Evolutionary conservation across 2,888 invertebrate species (phyloP).

Genomic region (Trichacis sp.): DNA sequence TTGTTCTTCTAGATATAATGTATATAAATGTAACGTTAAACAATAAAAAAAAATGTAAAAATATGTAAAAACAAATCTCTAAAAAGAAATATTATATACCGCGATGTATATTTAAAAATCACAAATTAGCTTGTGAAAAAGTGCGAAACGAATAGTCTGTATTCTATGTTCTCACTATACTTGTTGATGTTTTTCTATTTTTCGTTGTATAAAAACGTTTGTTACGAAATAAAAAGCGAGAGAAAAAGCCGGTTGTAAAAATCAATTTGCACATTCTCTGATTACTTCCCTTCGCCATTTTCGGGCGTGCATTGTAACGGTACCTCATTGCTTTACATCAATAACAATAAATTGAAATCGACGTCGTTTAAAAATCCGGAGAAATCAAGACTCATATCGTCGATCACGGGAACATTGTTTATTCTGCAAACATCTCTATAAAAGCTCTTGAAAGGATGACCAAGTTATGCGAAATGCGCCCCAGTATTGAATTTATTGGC

Average conservation of each 20-base stretch:
- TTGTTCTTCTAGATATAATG: too few species aligned
- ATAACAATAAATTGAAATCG: constrained; percentile 6
- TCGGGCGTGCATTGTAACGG: neutral
- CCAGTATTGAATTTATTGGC: constrained; percentile 44
- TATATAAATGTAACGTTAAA: too few species aligned
- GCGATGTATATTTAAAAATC: too few species aligned
- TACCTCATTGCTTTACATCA: neutral
- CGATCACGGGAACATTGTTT: neutral
- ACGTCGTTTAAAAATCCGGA: neutral
- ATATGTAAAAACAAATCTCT: too few species aligned
- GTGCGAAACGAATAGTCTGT: too few species aligned
- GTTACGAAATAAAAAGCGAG: too few species aligned
- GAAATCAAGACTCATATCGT: neutral
- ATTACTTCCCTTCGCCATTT: neutral
- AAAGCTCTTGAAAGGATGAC: neutral
- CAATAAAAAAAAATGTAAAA: too few species aligned
- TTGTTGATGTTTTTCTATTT: too few species aligned
- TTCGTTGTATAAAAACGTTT: too few species aligned
- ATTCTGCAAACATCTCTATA: constrained; percentile 5
- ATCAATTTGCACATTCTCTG: neutral
- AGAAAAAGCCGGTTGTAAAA: neutral
- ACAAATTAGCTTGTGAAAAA: too few species aligned
- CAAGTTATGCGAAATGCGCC: constrained; percentile 21
- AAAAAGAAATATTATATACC: too few species aligned
- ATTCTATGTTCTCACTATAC: too few species aligned